A percentile compares a stretch with the other conserved stretches of the same genome.
phyloP scores from a whole-genome alignment of 2,797 vertebrate genomes.

The Phyllotis vaccarum region DNA sequence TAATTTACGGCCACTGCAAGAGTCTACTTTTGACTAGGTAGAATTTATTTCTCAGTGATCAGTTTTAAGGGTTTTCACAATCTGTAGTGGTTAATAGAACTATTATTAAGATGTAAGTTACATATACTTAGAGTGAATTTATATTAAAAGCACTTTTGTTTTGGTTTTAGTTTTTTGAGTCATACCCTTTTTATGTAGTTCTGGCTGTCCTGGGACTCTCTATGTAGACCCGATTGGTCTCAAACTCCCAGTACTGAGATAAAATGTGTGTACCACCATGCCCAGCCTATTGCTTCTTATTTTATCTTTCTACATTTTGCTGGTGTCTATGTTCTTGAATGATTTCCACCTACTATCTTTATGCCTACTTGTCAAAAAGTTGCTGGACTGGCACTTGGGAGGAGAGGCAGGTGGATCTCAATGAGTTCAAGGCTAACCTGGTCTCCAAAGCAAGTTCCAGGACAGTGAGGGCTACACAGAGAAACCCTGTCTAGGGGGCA shows the following conservation, averaged over 20 bases:
- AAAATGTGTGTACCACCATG: not conserved
- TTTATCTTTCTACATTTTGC: constrained; percentile 18
- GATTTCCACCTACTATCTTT: constrained; percentile 42
- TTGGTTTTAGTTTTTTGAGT: not conserved
- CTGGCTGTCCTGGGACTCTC: not conserved
- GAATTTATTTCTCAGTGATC: not conserved
- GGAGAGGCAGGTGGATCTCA: too few species aligned
- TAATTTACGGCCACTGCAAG: not conserved
- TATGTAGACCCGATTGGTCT: not conserved
- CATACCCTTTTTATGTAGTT: too few species aligned
- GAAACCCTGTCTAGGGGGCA: too few species aligned
- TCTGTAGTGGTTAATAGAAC: not conserved
- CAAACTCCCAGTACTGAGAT: not conserved
- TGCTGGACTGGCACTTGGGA: not conserved
- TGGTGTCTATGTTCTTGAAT: not conserved
- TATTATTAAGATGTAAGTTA: constrained; percentile 24
- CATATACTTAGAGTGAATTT: not conserved
- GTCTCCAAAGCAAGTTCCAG: too few species aligned
- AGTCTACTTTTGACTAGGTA: not conserved
- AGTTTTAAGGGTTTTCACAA: constrained; percentile 37
- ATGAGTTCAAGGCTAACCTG: too few species aligned
- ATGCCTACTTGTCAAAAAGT: not conserved
- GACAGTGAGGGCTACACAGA: too few species aligned
- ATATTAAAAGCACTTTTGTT: constrained; percentile 31
- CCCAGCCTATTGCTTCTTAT: not conserved